Evolutionary conservation across 1,140 invertebrate species (phyloP).

Genomic region (Phthorimaea operculella): DNA sequence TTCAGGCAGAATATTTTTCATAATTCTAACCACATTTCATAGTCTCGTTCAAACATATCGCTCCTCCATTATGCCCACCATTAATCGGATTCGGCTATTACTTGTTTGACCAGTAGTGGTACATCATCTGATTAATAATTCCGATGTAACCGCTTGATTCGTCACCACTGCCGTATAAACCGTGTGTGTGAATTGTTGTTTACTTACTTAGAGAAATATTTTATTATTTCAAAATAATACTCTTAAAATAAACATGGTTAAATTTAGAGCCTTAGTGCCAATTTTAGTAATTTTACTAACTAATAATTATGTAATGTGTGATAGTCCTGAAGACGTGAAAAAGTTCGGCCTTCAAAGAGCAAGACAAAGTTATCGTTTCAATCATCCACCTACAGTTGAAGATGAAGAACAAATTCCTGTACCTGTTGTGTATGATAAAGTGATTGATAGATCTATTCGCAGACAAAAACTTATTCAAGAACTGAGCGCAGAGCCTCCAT

Average conservation of each 20-base stretch:
- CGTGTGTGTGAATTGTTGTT: constrained; percentile 36
- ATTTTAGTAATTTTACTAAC: neutral
- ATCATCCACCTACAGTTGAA: constrained; percentile 31
- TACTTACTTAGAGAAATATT: neutral
- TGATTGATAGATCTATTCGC: neutral
- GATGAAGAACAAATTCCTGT: neutral
- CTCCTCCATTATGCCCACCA: neutral
- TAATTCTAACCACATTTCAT: no score
- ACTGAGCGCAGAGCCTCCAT: no score
- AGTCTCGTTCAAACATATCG: neutral
- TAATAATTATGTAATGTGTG: neutral
- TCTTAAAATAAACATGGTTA: neutral
- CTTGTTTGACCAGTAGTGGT: neutral
- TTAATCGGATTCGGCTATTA: neutral
- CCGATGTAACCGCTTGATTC: constrained; percentile 26
- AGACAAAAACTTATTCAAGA: neutral
- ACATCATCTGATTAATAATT: neutral
- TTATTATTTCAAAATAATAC: neutral
- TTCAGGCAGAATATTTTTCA: no score
- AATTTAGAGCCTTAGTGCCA: neutral
- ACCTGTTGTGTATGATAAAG: neutral
- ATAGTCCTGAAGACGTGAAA: constrained; percentile 2
- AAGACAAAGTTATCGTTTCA: constrained; percentile 25
- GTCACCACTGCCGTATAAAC: constrained; percentile 42
- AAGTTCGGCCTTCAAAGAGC: neutral